phyloP scores from a whole-genome alignment of 2,888 invertebrate genomes.

The Carterocephalus palaemon region DNA sequence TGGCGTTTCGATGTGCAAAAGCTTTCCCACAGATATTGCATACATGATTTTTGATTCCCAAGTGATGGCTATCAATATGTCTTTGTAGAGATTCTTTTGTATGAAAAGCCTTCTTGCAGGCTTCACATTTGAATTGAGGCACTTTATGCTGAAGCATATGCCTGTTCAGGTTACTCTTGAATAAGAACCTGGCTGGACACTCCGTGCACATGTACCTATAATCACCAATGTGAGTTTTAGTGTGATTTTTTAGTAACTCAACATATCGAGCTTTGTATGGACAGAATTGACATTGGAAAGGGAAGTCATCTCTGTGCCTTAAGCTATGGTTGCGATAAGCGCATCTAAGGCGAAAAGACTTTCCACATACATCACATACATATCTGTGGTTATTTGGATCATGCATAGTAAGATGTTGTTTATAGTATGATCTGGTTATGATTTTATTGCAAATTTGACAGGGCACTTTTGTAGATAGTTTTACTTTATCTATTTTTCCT shows the following conservation, averaged over 20 bases:
- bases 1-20: conserved; percentile 50
- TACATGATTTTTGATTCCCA: conserved; percentile 49
- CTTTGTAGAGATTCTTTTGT: conserved; percentile 42
- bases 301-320: conserved; percentile 41
- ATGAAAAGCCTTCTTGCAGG: conserved; percentile 47
- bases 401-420: conserved; percentile 43
- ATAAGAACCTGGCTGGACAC: conserved; percentile 46
- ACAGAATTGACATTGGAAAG: conserved; percentile 42
- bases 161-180: conserved; percentile 48
- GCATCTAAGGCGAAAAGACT: conserved; percentile 42
- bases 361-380: conserved; percentile 46
- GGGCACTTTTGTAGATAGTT: conserved; percentile 37
- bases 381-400: conserved; percentile 43
- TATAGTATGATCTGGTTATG: conserved; percentile 41
- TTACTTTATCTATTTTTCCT: conserved; percentile 24
- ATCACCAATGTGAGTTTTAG: conserved; percentile 44
- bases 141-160: conserved; percentile 47
- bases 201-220: conserved; percentile 49
- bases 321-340: conserved; percentile 45
- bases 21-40: conserved; percentile 51
- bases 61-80: conserved; percentile 49
- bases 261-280: conserved; percentile 43
- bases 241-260: conserved; percentile 42
- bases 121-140: conserved; percentile 46
- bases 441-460: conserved; percentile 43